phyloP scores from a whole-genome alignment of 2,113 vertebrate genomes.

The Prolemur simus region DNA sequence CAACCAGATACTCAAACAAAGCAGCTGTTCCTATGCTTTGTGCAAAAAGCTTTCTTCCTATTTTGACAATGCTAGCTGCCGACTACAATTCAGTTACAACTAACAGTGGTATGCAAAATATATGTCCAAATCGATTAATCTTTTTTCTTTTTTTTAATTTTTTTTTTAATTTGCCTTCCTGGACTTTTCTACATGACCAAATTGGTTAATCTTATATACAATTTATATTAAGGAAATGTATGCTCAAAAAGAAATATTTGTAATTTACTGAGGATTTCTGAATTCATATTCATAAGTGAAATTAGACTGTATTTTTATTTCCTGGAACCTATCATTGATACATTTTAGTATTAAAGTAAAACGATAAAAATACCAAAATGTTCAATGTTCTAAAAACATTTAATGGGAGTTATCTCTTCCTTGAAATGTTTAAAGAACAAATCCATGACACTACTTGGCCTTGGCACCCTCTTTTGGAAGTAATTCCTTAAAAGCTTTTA shows the following conservation, averaged over 20 bases:
- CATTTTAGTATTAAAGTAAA: not conserved
- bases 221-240: conserved; percentile 36
- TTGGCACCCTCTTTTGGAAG: not conserved
- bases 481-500: conserved; percentile 25
- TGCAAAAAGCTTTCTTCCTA: conserved; percentile 34
- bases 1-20: conserved; percentile 53
- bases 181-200: not conserved
- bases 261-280: not conserved
- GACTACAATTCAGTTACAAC: not conserved
- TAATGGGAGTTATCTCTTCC: not conserved
- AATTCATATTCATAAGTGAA: conserved; percentile 31
- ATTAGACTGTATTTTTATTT: conserved; percentile 49
- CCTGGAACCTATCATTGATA: not conserved
- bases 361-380: not conserved
- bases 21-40: not conserved
- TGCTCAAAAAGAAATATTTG: not conserved
- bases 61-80: not conserved
- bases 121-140: not conserved
- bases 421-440: conserved; percentile 43
- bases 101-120: not conserved
- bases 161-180: too few relatives aligned
- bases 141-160: too few relatives aligned
- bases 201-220: not conserved
- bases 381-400: conserved; percentile 1
- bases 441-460: not conserved